A percentile compares a stretch with the other conserved stretches of the same genome.
Conservation (phyloP, 2,888 invertebrate genomes). For the Drosophila lutescens region DNA sequence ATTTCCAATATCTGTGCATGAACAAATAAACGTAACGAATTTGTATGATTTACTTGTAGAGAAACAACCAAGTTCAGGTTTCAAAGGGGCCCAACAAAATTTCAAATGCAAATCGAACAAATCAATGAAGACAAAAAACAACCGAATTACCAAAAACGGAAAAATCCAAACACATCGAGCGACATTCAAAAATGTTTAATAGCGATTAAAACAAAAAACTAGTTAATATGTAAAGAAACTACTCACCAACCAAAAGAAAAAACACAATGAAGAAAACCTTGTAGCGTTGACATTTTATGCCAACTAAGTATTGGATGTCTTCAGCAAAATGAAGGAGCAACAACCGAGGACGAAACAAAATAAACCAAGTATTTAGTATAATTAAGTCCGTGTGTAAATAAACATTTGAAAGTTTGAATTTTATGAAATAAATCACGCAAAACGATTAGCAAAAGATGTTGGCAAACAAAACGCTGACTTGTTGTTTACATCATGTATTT, state of each 20-base stretch:
- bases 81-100: conserved; percentile 74
- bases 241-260: conserved; percentile 39
- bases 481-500: conserved; percentile 49
- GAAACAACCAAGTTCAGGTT: conserved; percentile 72
- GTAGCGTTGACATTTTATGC: conserved; percentile 63
- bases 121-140: conserved; percentile 50
- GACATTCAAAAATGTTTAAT: conserved; percentile 75
- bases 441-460: conserved; percentile 51
- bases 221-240: conserved; percentile 44
- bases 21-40: conserved; percentile 30
- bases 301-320: conserved; percentile 23
- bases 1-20: conserved; percentile 51
- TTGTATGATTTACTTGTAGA: conserved; percentile 55
- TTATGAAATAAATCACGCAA: conserved; percentile 61
- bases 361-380: conserved; percentile 38
- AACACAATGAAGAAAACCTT: conserved; percentile 19
- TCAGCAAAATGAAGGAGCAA: conserved; percentile 38
- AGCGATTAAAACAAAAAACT: conserved; percentile 41
- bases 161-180: conserved; percentile 69
- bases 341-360: conserved; percentile 19
- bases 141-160: conserved; percentile 28
- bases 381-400: conserved; percentile 71
- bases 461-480: conserved; percentile 39
- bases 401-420: conserved; percentile 76
- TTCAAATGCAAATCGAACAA: conserved; percentile 28